Evolutionary conservation across 2,888 invertebrate species (phyloP), one percentile per base, ranked within the genome.

Genomic region (Chloromyia formosa): DNA sequence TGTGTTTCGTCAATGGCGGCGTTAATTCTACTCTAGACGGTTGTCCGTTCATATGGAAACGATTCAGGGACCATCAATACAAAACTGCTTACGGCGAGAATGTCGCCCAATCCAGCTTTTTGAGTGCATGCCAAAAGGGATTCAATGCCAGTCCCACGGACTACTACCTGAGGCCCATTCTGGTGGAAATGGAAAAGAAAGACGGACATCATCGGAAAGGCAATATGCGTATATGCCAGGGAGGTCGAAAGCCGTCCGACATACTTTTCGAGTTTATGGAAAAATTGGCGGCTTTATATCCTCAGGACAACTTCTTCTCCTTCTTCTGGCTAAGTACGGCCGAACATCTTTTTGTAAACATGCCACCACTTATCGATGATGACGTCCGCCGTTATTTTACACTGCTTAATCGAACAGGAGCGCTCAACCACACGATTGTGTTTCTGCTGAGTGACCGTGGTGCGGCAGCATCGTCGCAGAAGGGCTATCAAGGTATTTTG

Each of bases 391-490:
- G 78, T 16, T 71, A 82, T 0, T 78, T 82, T 22, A 76, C 77
- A 16, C 75, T 76, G 0, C 78, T 81, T 20, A 78, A 80, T 10
- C 12, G 64, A 10, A 77, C 79, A 4, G 79, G 79, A 1, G 74
- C 80, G 4, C 85, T 94, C 73, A 88, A 93, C 71, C 87, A 90
- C 27, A 94, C 94, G 0, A 87, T 90, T 58, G 80, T 93, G 14
- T 86, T 95, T 71, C 83, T 94, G 10, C 87, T 96, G 87, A 96
- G 96, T 83, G 97, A 97, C 82, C 97, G 97, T 81, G 97, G 97
- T 0, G 90, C 95, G 75, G 96, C 93, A 91, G 96, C 96, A 1
- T 88, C 88, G 7, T 94, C 95, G 79, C 88, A 95, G 10, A 80
- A 81, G 56, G 96, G 96, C 0, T 94, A 93, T 83, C 94, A 96